Percentiles rank a stretch among this genome's conserved stretches.
These are phyloP conservation scores for Sebastes miniatus DNA, from an alignment of 2,797 vertebrate genomes.

Conservation along the genomic window DNA sequence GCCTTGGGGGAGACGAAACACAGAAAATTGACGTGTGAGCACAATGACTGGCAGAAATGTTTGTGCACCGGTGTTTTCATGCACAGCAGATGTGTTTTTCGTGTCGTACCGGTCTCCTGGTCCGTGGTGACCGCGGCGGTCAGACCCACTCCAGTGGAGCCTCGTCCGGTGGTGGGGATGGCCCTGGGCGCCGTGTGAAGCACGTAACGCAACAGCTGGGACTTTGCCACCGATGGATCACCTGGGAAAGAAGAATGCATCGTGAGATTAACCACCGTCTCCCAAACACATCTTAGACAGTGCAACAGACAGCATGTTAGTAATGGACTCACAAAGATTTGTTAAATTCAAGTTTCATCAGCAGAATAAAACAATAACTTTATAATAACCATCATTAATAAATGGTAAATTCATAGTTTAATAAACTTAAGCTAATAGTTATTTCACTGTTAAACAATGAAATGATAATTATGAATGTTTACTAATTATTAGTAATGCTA, in stretches of 20 bases:
- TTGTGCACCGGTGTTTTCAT: not conserved
- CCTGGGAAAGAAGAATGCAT: constrained; percentile 72
- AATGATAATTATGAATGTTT: too few species aligned
- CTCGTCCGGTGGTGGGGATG: constrained; percentile 94
- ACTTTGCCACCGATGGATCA: constrained; percentile 97
- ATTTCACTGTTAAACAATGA: too few species aligned
- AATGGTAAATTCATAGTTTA: too few species aligned
- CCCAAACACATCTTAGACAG: not conserved
- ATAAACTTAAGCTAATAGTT: too few species aligned
- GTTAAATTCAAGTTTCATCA: too few species aligned
- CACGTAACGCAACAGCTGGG: constrained; percentile 94
- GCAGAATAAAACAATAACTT: not conserved
- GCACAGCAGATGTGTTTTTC: too few species aligned
- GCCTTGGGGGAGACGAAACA: constrained; percentile 70
- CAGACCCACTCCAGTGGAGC: constrained; percentile 94
- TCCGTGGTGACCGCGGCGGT: constrained; percentile 96
- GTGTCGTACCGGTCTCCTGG: constrained; percentile 90
- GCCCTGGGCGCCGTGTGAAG: constrained; percentile 92
- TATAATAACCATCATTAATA: too few species aligned
- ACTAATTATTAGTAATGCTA: too few species aligned
- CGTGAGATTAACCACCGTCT: not conserved
- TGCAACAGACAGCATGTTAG: not conserved
- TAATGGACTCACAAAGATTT: not conserved
- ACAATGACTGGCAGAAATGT: not conserved
- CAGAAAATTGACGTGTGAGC: fast-evolving